These are phyloP conservation scores for Plebejus melissa DNA, from an alignment of 2,888 invertebrate genomes.

Conservation along the genomic window DNA sequence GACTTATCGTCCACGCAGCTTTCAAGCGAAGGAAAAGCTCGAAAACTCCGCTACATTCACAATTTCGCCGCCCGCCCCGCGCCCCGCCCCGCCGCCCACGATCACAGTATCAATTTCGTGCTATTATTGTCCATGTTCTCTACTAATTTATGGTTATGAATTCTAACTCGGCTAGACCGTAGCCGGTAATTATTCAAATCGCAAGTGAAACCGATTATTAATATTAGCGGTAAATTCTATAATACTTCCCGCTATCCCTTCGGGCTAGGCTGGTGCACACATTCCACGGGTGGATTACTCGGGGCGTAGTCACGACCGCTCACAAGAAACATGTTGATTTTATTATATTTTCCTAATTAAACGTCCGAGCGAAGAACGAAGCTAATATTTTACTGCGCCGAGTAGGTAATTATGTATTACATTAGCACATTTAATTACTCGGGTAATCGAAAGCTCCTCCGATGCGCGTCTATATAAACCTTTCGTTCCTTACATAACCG, in stretches of 20 bases:
- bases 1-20: conserved; percentile 1
- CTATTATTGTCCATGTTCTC: conserved; percentile 44
- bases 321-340: conserved; percentile 32
- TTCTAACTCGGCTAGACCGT: conserved; percentile 49
- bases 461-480: background rate
- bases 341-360: conserved; percentile 17
- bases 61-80: conserved; percentile 1
- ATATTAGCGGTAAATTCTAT: conserved; percentile 53
- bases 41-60: conserved; percentile 9
- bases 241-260: conserved; percentile 41
- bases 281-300: conserved; percentile 45
- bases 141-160: conserved; percentile 47
- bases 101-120: conserved; percentile 35
- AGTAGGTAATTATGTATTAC: conserved; percentile 6
- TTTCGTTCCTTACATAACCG: background rate
- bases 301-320: conserved; percentile 43
- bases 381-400: background rate
- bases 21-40: conserved; percentile 11
- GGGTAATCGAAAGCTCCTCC: background rate
- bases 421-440: conserved; percentile 12
- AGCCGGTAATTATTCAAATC: conserved; percentile 62
- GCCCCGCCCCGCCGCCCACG: conserved; percentile 34
- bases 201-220: conserved; percentile 60
- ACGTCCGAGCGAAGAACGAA: background rate
- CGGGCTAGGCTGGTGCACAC: conserved; percentile 39